Evolutionary conservation across 2,888 invertebrate genomes (phyloP), one percentile per base, ranked within the genome.

Genomic region (Serripes groenlandicus): DNA sequence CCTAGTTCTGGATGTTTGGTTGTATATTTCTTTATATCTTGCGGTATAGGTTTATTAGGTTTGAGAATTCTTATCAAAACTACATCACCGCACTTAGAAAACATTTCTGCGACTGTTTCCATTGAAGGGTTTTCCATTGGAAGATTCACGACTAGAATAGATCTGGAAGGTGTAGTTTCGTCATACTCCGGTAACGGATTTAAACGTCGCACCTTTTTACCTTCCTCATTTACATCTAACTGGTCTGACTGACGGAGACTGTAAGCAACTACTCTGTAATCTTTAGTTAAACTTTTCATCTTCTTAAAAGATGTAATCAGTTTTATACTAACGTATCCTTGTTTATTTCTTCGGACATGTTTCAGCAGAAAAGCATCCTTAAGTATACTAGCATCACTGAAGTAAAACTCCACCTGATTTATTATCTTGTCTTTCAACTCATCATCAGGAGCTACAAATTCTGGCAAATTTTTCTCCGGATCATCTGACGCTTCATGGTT

Each of bases 281-380:
- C 98, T 93, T 98, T 97, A 21, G 98, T 98, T 78, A 99, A 95
- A 92, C 98, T 98, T 92, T 99, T 98, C 60, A 99, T 98, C 84
- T 98, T 96, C 93, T 98, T 98, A 94, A 99, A 98, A 92, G 98
- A 98, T 21, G 98, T 98, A 88, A 99, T 98, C 78, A 99, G 95
- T 94, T 99, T 99, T 73, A 99, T 95, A 74, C 98, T 98, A 23
- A 99, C 98, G 95, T 97, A 99, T 28, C 99, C 99, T 95, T 98
- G 98, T 95, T 98, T 98, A 95, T 99, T 98, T 74, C 98, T 96
- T 77, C 98, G 96, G 30, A 99, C 98, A 94, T 99, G 99, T 94
- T 99, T 99, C 85, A 99, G 95, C 64, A 99, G 96, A 95, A 99
- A 99, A 21, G 98, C 98, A 94, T 99, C 99, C 94, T 98, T 98